These are phyloP conservation scores for Rhinichthys klamathensis DNA, from an alignment of 2,113 vertebrate genomes.

Conservation along the genomic window DNA sequence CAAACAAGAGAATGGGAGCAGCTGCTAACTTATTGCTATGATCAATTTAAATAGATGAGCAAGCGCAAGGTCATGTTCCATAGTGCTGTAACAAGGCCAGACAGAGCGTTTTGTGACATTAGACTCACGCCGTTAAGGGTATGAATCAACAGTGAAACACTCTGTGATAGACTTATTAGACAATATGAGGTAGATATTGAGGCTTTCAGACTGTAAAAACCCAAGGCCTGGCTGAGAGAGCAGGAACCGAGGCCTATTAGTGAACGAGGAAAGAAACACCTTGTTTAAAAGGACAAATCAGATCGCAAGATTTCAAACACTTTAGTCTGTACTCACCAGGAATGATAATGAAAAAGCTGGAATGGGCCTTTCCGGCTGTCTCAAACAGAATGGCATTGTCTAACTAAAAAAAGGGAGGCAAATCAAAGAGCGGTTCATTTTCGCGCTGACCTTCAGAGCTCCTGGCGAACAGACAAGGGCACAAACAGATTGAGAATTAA, in stretches of 20 bases:
- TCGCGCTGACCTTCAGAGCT: conserved; percentile 90
- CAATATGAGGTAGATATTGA: conserved; percentile 72
- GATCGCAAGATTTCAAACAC: conserved; percentile 80
- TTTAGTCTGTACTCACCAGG: conserved; percentile 77
- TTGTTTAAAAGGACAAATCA: conserved; percentile 81
- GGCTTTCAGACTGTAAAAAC: conserved; percentile 67
- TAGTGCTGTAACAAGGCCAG: conserved; percentile 69
- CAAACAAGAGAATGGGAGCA: conserved; percentile 58
- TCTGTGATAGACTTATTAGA: conserved; percentile 75
- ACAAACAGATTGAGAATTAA: conserved; percentile 96
- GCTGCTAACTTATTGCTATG: conserved; percentile 74
- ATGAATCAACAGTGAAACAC: conserved; percentile 72
- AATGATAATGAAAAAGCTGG: conserved; percentile 79
- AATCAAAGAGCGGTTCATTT: conserved; percentile 82
- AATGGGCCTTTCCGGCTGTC: conserved; percentile 69
- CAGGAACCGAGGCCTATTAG: conserved; percentile 67
- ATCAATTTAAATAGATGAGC: conserved; percentile 76
- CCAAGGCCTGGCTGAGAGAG: conserved; percentile 40
- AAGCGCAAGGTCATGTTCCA: conserved; percentile 71
- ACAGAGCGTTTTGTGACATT: conserved; percentile 60
- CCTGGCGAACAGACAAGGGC: conserved; percentile 82
- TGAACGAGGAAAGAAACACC: conserved; percentile 77
- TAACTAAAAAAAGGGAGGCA: conserved; percentile 69
- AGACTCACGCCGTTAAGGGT: conserved; percentile 57
- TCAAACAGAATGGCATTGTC: conserved; percentile 75